These are phyloP conservation scores for Sesia bembeciformis DNA, from an alignment of 2,888 invertebrate genomes.

Conservation along the genomic window DNA sequence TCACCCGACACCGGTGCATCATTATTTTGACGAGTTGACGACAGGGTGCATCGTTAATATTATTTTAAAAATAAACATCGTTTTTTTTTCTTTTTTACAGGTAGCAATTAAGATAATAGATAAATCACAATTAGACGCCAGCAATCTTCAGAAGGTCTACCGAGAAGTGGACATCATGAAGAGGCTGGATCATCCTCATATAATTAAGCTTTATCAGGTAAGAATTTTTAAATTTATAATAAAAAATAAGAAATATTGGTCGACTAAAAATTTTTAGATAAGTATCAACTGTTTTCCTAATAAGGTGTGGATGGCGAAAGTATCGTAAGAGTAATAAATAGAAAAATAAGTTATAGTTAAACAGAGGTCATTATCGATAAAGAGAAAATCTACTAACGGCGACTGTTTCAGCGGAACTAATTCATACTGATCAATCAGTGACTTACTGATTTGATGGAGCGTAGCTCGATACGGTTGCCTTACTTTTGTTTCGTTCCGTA, in stretches of 20 bases:
- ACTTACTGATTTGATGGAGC: conserved; percentile 21
- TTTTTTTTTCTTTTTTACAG: conserved; percentile 72
- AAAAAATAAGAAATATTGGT: background rate
- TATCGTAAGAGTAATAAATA: conserved; percentile 6
- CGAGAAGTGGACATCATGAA: conserved; percentile 99
- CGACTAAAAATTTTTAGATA: no score
- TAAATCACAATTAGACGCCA: conserved; percentile 91
- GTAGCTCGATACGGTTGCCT: conserved; percentile 7
- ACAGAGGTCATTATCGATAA: background rate
- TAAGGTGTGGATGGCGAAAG: conserved; percentile 1
- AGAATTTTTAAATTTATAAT: conserved; percentile 19
- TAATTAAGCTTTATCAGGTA: conserved; percentile 97
- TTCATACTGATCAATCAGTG: conserved; percentile 20
- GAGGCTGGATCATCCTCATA: conserved; percentile 96
- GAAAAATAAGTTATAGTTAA: background rate
- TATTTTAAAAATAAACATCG: no score
- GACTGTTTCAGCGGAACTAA: conserved; percentile 27
- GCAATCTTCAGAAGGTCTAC: conserved; percentile 95
- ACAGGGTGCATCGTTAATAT: no score
- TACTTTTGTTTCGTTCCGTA: conserved; percentile 23
- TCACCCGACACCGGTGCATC: no score
- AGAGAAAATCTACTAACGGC: conserved; percentile 15
- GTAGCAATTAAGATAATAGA: conserved; percentile 98
- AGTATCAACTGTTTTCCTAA: no score
- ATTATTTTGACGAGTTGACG: no score